Conservation (phyloP, 2,797 vertebrate species). For the Aeoliscus strigatus region DNA sequence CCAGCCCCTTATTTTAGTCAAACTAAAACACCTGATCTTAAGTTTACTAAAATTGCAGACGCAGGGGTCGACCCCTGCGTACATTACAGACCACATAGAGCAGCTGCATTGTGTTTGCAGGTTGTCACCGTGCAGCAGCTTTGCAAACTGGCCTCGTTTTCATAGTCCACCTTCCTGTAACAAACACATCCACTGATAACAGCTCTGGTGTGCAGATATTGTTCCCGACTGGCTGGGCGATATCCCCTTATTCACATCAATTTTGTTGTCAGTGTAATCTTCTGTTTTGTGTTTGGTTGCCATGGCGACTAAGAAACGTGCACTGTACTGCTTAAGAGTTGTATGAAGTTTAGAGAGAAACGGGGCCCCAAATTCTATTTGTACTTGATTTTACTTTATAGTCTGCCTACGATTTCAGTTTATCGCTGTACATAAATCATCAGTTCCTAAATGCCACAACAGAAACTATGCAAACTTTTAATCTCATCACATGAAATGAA, state of each 20-base stretch:
- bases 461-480: too few relatives aligned
- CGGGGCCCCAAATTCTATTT: not conserved
- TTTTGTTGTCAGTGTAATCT: conserved; percentile 44
- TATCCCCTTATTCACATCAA: conserved; percentile 31
- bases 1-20: conserved; percentile 42
- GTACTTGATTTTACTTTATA: conserved; percentile 2
- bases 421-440: too few relatives aligned
- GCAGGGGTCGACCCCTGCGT: conserved; percentile 22
- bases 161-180: conserved; percentile 35
- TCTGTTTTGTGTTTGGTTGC: conserved; percentile 51
- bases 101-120: conserved; percentile 24
- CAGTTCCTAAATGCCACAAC: too few relatives aligned
- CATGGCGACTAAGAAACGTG: conserved; percentile 34
- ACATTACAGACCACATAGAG: conserved; percentile 16
- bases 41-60: conserved; percentile 22
- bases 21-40: conserved; percentile 66
- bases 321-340: conserved; percentile 22
- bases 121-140: conserved; percentile 16
- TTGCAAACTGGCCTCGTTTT: conserved; percentile 15
- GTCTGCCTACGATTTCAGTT: too few relatives aligned
- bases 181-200: conserved; percentile 36
- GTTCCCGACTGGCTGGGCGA: conserved; percentile 31
- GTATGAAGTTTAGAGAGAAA: conserved; percentile 25
- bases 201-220: conserved; percentile 41
- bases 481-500: too few relatives aligned